Percentiles rank a stretch among this genome's conserved stretches.
phyloP scores from a whole-genome alignment of 2,888 invertebrate genomes.

The Ptychoptera albimana region DNA sequence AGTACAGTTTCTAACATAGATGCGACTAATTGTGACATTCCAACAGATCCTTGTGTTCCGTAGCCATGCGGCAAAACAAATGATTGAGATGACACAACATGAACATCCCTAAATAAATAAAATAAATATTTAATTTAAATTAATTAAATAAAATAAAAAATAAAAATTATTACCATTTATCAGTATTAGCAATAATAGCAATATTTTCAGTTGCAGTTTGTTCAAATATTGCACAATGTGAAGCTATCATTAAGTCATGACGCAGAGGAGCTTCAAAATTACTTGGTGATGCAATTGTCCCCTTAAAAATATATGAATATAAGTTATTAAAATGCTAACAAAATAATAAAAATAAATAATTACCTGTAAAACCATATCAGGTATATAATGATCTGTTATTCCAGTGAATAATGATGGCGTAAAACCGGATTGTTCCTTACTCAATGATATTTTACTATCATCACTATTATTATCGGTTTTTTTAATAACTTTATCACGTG shows the following conservation, averaged over 20 bases:
- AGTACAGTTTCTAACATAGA: constrained; percentile 71
- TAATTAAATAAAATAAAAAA: constrained; percentile 3
- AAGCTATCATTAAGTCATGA: constrained; percentile 34
- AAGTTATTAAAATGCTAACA: neutral
- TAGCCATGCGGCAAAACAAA: constrained; percentile 33
- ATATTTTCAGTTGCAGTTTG: constrained; percentile 61
- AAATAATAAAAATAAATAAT: neutral
- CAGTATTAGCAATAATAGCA: constrained; percentile 65
- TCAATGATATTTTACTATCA: constrained; percentile 16
- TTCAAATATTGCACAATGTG: constrained; percentile 40
- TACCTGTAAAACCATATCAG: constrained; percentile 64
- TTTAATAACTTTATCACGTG: constrained; percentile 13
- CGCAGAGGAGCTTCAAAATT: constrained; percentile 41
- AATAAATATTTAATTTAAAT: constrained; percentile 3
- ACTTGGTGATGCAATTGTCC: constrained; percentile 37
- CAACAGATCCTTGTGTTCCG: constrained; percentile 36
- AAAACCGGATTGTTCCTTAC: constrained; percentile 30
- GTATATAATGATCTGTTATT: constrained; percentile 47
- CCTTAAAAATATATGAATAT: constrained; percentile 22
- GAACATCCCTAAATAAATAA: constrained; percentile 34
- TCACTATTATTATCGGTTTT: neutral
- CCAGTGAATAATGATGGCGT: constrained; percentile 44
- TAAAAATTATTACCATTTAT: constrained; percentile 48
- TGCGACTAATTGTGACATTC: constrained; percentile 69
- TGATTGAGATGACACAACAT: constrained; percentile 32